These are phyloP conservation scores for Eilema sororculum DNA, from an alignment of 2,888 invertebrate species.

Conservation along the genomic window DNA sequence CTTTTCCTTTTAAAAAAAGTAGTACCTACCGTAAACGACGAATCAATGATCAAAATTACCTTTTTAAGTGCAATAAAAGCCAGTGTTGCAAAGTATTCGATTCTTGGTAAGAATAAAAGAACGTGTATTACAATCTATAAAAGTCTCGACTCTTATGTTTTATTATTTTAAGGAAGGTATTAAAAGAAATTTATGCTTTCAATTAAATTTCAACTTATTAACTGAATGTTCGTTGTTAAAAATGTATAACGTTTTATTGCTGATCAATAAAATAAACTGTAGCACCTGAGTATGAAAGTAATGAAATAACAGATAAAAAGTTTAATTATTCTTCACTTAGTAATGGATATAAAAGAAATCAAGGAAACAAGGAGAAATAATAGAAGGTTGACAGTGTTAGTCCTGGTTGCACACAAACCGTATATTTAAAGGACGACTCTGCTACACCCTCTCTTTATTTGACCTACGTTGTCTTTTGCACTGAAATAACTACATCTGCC, in stretches of 20 bases:
- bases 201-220: slow-evolving; percentile 30
- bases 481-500: too few relatives aligned
- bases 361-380: neutral
- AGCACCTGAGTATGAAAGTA: slow-evolving; percentile 33
- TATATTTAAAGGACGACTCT: too few relatives aligned
- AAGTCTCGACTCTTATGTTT: slow-evolving; percentile 32
- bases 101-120: slow-evolving; percentile 25
- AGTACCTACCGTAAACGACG: slow-evolving; percentile 22
- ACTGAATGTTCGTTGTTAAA: slow-evolving; percentile 18
- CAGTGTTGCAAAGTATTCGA: slow-evolving; percentile 17
- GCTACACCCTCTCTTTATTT: too few relatives aligned
- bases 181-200: slow-evolving; percentile 38
- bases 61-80: slow-evolving; percentile 9
- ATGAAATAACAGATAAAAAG: slow-evolving; percentile 26
- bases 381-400: neutral
- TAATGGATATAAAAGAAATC: neutral
- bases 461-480: too few relatives aligned
- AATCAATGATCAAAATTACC: slow-evolving; percentile 19
- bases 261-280: slow-evolving; percentile 37
- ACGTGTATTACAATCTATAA: slow-evolving; percentile 23
- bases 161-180: slow-evolving; percentile 36
- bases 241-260: slow-evolving; percentile 28
- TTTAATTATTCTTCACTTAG: slow-evolving; percentile 24
- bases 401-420: neutral
- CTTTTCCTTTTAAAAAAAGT: slow-evolving; percentile 6